Evolutionary conservation across 2,797 vertebrate genomes (phyloP).

Genomic region (Mustela erminea): DNA sequence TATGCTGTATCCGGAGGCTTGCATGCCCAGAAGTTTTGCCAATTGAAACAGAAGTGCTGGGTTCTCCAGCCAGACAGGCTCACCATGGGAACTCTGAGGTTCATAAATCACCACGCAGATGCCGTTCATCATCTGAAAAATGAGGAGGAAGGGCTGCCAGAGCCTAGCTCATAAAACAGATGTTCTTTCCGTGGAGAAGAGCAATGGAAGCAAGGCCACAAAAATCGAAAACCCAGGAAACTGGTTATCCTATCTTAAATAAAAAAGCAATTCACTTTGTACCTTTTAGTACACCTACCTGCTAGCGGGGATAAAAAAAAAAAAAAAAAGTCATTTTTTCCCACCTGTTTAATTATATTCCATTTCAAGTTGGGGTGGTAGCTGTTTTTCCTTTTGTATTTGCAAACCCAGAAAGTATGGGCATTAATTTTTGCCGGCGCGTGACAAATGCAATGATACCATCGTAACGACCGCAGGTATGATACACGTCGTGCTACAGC

Average conservation of each 20-base stretch:
- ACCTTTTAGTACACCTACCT: neutral
- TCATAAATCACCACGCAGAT: constrained; percentile 83
- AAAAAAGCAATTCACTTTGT: constrained; percentile 24
- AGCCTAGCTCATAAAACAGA: constrained; percentile 78
- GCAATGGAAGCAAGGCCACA: constrained; percentile 10
- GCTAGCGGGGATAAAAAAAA: neutral
- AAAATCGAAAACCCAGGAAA: constrained; percentile 68
- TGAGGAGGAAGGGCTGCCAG: constrained; percentile 82
- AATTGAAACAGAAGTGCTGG: neutral
- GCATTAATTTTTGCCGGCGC: neutral
- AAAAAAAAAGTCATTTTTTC: neutral
- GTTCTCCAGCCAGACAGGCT: constrained; percentile 47
- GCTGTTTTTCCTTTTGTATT: constrained; percentile 21
- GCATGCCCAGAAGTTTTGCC: neutral
- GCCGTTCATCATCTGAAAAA: constrained; percentile 82
- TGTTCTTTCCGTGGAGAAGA: constrained; percentile 76
- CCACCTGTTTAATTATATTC: constrained; percentile 8
- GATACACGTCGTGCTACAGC: neutral
- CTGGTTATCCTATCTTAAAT: neutral
- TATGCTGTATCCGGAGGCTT: neutral
- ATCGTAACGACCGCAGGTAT: neutral
- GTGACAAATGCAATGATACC: neutral
- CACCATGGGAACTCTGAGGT: constrained; percentile 15
- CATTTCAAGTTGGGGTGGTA: neutral
- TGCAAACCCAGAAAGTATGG: constrained; percentile 1